Evolutionary conservation across 2,888 invertebrate species (phyloP), one percentile per base, ranked within the genome.

Genomic region (Orthosia incerta): DNA sequence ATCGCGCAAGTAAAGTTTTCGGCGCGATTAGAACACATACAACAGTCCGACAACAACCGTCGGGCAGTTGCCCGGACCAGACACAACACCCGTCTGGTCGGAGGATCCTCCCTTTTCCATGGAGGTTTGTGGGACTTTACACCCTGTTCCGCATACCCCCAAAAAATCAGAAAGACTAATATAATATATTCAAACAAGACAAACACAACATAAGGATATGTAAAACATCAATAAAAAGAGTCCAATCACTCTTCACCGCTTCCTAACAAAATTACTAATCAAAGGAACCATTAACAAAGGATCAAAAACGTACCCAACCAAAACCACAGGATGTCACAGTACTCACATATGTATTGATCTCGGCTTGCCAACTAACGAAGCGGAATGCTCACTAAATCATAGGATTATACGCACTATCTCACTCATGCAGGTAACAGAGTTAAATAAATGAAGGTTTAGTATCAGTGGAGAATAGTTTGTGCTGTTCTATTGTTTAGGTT

Each of bases 401-500:
- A 55, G 87, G 87, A 85, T 86, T 86, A 86, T 87, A 73, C 83
- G 51, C 74, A 86, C 80, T 87, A 86, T 86, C 85, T 87, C 80
- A 87, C 86, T 80, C 83, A 85, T 79, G 86, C 85, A 86, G 85
- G 85, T 86, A 86, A 74, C 80, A 72, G 66, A 77, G 80, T 80
- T 85, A 77, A 87, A 87, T 85, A 87, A 85, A 87, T 86, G 85
- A 83, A 85, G 85, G 80, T 83, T 83, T 85, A 87, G 75, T 75
- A 79, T 62, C 71, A 66, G 65, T 23, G 46, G 63, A 56, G 72
- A 61, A 66, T 86, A 74, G 82, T 85, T 74, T 20, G 63, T 62
- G 68, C 66, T 74, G 63, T 72, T 67, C 78, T 74, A 74, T 78
- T 76, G 78, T 78, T 16, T 31, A 18, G 15, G 56, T 31, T 80